phyloP scores from a whole-genome alignment of 2,113 vertebrate genomes.

The Channa argus region DNA sequence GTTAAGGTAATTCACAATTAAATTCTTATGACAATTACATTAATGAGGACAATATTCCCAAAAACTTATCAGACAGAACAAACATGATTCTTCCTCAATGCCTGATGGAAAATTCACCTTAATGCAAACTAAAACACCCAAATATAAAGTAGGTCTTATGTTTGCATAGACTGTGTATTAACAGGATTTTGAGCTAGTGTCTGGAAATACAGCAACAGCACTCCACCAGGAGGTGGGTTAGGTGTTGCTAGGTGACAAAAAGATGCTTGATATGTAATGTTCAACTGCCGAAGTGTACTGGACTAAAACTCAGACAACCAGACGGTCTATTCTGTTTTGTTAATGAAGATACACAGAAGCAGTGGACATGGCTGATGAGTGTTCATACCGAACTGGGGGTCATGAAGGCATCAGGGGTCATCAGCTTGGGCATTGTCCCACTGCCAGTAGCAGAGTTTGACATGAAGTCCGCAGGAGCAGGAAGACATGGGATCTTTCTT shows the following conservation, averaged over 20 bases:
- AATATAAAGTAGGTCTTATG: background rate
- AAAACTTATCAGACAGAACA: background rate
- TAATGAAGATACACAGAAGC: background rate
- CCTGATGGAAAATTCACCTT: background rate
- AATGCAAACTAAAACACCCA: background rate
- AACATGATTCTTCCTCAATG: too few species aligned
- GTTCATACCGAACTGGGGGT: constrained; percentile 91
- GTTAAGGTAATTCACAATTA: background rate
- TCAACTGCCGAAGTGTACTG: background rate
- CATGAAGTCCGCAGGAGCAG: constrained; percentile 91
- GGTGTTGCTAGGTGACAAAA: constrained; percentile 22
- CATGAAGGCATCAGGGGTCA: constrained; percentile 99
- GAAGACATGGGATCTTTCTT: constrained; percentile 88
- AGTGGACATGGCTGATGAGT: background rate
- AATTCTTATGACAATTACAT: background rate
- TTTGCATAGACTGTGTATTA: background rate
- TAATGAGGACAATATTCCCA: background rate
- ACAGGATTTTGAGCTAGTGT: background rate
- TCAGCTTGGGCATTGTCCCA: constrained; percentile 91
- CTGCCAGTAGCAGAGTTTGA: constrained; percentile 73
- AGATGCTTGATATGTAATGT: background rate
- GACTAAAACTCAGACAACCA: background rate
- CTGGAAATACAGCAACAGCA: background rate
- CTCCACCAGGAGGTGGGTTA: background rate
- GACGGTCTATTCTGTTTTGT: background rate